Evolutionary conservation across 2,113 vertebrate species (phyloP).

Genomic region (Ageneiosus marmoratus): DNA sequence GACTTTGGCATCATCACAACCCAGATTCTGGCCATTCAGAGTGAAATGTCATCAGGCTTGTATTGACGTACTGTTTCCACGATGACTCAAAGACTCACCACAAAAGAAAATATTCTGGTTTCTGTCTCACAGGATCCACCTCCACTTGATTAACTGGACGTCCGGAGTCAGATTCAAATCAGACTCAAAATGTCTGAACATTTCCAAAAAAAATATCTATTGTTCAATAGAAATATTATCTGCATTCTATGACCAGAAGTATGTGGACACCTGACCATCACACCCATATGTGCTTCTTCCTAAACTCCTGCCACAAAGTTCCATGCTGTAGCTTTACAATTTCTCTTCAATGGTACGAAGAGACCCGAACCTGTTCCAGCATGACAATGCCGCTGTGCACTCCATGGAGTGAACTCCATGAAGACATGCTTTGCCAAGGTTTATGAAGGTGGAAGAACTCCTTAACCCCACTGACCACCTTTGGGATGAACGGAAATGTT

Average conservation of each 20-base stretch:
- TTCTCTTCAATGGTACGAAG: not conserved
- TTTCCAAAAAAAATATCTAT: too few relatives aligned
- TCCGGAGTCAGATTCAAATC: not conserved
- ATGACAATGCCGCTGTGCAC: not conserved
- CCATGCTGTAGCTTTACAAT: not conserved
- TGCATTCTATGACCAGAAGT: too few relatives aligned
- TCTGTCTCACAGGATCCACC: not conserved
- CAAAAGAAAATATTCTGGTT: not conserved
- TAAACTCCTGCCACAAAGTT: not conserved
- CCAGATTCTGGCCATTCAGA: slow-evolving; percentile 15
- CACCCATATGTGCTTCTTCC: too few relatives aligned
- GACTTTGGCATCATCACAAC: not conserved
- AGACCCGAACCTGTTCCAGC: not conserved
- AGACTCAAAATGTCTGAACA: too few relatives aligned
- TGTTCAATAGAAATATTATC: too few relatives aligned
- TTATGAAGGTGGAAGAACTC: not conserved
- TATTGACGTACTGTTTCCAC: not conserved
- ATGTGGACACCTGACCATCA: too few relatives aligned
- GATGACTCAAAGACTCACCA: not conserved
- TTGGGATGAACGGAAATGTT: not conserved
- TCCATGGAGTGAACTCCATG: not conserved
- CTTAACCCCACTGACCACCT: not conserved
- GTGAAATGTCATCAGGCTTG: slow-evolving; percentile 21
- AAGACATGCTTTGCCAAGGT: not conserved
- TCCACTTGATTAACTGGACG: not conserved